Base-by-base conservation (phyloP, 2,113 vertebrate species). In the Osmerus mordax region DNA sequence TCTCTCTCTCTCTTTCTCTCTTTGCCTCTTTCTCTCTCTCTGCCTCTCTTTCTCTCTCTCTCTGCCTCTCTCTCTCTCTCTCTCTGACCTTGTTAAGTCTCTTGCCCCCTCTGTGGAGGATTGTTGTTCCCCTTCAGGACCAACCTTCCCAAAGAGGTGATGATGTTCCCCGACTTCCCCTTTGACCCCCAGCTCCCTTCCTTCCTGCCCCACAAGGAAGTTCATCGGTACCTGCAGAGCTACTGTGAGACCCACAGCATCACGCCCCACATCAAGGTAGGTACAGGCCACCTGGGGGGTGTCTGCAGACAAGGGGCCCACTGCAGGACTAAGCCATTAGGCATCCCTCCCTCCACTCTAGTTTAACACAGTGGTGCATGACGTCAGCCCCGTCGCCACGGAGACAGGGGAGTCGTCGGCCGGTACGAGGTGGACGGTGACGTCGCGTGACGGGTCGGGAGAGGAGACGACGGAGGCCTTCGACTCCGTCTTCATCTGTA, bases 111-210 rank as follows among this genome's bases (percentile, higher is more conserved):
- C 23, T 3, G 53, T 15, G 25, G 14, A 6, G 51, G 18, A 61
- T 12, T 3, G 4, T 61, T 61, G 4, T 15, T 25, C 9, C 8
- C 18, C 32, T 68, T 9, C 79, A 94, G 93, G 68, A 94, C 93
- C 75, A 95, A 94, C 78, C 89, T 94, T 13, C 93, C 93, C 61
- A 94, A 95, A 65, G 93, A 95, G 81, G 85, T 93, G 65, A 94
- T 94, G 94, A 92, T 92, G 86, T 94, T 93, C 74, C 93, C 93
- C 0, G 93, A 93, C 65, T 92, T 92, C 73, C 87, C 92, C 56
- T 95, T 94, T 19, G 88, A 92, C 4, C 64, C 76, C 2, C 63
- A 85, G 4, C 87, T 93, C n/a, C 86, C 81, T 36, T 94, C 92
- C 65, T 94, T 94, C 81, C 68, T 92, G 77, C 76, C 90, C n/a